phyloP scores from a whole-genome alignment of 2,797 vertebrate species.

The Delichon dasypus region DNA sequence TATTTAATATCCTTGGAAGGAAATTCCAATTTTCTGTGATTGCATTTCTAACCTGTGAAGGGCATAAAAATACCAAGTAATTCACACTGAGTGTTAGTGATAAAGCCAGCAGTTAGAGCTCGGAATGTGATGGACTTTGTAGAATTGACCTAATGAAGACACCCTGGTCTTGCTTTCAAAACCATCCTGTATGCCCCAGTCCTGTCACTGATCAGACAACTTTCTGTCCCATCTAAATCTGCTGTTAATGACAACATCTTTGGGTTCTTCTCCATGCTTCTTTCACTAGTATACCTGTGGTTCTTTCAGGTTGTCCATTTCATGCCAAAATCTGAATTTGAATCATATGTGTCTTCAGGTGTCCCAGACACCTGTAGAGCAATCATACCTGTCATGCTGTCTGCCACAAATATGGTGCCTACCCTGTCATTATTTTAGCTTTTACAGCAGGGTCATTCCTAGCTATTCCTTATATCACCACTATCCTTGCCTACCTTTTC shows the following conservation, averaged over 20 bases:
- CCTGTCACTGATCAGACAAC: neutral
- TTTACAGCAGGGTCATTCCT: neutral
- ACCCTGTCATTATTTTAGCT: neutral
- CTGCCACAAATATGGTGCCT: neutral
- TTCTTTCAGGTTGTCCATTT: neutral
- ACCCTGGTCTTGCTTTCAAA: neutral
- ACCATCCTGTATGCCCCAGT: too few species aligned
- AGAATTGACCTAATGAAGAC: neutral
- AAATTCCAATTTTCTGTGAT: neutral
- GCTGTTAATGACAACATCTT: neutral
- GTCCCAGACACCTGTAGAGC: neutral
- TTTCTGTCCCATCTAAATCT: neutral
- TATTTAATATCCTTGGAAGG: neutral
- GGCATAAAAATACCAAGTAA: neutral
- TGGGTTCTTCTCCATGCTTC: neutral
- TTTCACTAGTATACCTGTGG: fast-evolving
- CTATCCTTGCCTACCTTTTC: neutral
- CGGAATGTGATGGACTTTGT: neutral
- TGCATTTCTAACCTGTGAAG: neutral
- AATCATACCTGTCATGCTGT: neutral
- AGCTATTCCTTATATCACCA: neutral
- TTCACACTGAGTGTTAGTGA: neutral
- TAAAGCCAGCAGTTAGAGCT: neutral
- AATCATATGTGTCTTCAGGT: neutral
- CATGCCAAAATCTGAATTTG: neutral